Evolutionary conservation across 2,797 vertebrate species (phyloP), one percentile per base, ranked within the genome.

Genomic region (Salmo trutta): DNA sequence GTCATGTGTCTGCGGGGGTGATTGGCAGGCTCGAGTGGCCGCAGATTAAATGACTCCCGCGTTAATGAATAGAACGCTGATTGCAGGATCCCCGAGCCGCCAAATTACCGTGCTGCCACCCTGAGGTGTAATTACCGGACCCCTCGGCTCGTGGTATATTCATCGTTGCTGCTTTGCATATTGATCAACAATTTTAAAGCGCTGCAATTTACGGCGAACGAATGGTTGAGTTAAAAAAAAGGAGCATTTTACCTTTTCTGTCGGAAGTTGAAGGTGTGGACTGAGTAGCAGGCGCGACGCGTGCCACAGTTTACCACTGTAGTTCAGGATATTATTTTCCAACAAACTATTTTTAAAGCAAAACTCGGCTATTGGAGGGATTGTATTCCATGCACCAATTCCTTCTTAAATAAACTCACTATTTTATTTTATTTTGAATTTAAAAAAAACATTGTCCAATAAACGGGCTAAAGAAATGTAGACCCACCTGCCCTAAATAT

Each of bases 1-100:
- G 79, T 83, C 84, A 81, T 78, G 89, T 92, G 93, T 89, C 96
- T 96, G 95, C 91, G 91, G 92, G 93, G 89, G 93, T 97, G 98
- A 99, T 99, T 99, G 97, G 96, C 97, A 98, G 94, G 92, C 94
- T 95, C 94, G 95, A 99, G 97, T 97, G 96, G 95, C 93, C 95
- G 95, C 96, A 96, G 96, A 97, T 97, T 96, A 97, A 97, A 97
- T 95, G 96, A 96, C 97, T 97, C 96, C 96, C 93, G 96, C 94
- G 91, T 95, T 99, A 99, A 99, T 99, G 98, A 99, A 99, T 99
- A 99, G 98, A 96, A 94, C 95, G 91, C 97, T 99, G 97, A 99
- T 99, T 99, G 97, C 97, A 98, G 97, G 97, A 99, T 98, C 97
- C 91, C 97, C 95, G 91, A 98, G 97, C 97, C 95, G 96, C 96